Percentiles rank a stretch among this genome's conserved stretches.
Evolutionary conservation across 2,797 vertebrate species (phyloP).

Genomic region (Okamejei kenojei): DNA sequence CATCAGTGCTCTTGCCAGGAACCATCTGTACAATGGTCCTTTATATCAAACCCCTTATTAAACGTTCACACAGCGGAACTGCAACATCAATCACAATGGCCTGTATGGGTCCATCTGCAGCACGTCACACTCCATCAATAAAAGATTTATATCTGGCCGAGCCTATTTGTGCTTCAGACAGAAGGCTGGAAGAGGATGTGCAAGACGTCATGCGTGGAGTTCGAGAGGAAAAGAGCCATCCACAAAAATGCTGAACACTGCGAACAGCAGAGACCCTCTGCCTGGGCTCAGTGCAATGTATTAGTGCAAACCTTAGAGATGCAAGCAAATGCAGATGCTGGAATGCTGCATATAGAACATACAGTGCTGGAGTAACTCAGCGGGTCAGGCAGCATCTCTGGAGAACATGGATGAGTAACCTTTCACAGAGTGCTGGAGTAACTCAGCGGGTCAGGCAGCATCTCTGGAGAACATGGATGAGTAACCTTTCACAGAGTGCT

Average conservation of each 20-base stretch:
- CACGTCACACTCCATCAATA: conserved; percentile 4
- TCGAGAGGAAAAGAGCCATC: neutral
- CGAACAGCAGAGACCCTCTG: neutral
- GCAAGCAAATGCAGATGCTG: too few relatives aligned
- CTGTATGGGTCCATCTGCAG: conserved; percentile 30
- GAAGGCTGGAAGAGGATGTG: conserved; percentile 19
- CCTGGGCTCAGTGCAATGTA: too few relatives aligned
- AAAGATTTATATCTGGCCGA: conserved; percentile 29
- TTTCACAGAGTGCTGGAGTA: too few relatives aligned
- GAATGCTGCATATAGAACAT: too few relatives aligned
- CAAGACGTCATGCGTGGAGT: neutral
- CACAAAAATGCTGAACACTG: neutral
- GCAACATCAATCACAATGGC: conserved; percentile 11
- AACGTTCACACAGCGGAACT: neutral
- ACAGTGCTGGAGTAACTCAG: too few relatives aligned
- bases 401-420: too few relatives aligned
- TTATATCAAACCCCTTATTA: conserved; percentile 18
- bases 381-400: too few relatives aligned
- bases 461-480: too few relatives aligned
- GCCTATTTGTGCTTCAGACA: conserved; percentile 7
- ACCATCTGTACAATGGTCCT: conserved; percentile 24
- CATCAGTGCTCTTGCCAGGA: neutral
- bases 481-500: too few relatives aligned
- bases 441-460: too few relatives aligned
- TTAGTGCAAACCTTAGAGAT: too few relatives aligned